phyloP scores from a whole-genome alignment of 2,888 invertebrate genomes.

The Temnothorax ravouxi region DNA sequence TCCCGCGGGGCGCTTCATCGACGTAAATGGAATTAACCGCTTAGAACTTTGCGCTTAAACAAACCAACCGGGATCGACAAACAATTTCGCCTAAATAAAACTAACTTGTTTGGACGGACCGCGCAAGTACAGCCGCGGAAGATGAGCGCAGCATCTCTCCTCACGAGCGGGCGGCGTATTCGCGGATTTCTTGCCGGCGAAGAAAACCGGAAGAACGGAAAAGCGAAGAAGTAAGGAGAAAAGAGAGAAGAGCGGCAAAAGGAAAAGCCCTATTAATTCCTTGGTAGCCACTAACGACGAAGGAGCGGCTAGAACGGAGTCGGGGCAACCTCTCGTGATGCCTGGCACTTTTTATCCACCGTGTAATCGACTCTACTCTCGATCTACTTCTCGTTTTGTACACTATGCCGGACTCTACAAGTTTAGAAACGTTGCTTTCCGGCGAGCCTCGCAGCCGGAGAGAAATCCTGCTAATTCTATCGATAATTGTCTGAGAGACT shows the following conservation, averaged over 20 bases:
- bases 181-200: conserved; percentile 5
- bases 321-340: conserved; percentile 13
- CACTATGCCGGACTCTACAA: conserved; percentile 39
- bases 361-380: conserved; percentile 60
- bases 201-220: conserved; percentile 22
- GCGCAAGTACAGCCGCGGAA: conserved; percentile 15
- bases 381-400: conserved; percentile 41
- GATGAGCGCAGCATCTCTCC: conserved; percentile 53
- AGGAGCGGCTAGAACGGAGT: conserved; percentile 19
- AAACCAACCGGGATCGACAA: conserved; percentile 73
- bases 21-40: conserved; percentile 80
- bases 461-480: conserved; percentile 48
- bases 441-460: conserved; percentile 11
- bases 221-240: not conserved
- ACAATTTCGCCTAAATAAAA: conserved; percentile 73
- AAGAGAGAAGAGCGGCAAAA: conserved; percentile 9
- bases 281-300: conserved; percentile 48
- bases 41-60: conserved; percentile 78
- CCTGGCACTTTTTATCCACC: conserved; percentile 35
- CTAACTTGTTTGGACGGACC: conserved; percentile 58
- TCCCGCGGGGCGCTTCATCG: conserved; percentile 25
- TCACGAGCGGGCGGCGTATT: not conserved
- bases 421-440: conserved; percentile 50
- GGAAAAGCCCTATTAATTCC: conserved; percentile 44
- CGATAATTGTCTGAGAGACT: conserved; percentile 45